phyloP scores from a whole-genome alignment of 2,797 vertebrate species.

The Lates japonicus region DNA sequence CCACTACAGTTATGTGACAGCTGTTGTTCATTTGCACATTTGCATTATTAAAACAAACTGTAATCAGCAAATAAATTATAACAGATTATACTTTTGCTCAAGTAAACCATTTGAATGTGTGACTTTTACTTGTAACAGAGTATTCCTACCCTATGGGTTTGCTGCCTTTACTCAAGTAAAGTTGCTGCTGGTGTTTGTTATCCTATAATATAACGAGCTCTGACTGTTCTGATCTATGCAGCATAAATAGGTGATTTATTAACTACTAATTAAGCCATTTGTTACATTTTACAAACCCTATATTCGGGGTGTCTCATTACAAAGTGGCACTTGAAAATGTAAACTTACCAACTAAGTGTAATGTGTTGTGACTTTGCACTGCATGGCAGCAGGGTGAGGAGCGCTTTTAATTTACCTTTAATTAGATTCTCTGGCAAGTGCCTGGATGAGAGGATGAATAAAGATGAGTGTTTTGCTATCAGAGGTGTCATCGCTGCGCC shows the following conservation, averaged over 20 bases:
- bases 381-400: background rate
- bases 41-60: background rate
- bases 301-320: background rate
- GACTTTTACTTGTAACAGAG: too few species aligned
- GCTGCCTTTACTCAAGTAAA: background rate
- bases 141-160: background rate
- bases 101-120: background rate
- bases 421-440: background rate
- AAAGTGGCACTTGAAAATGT: background rate
- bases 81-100: too few species aligned
- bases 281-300: background rate
- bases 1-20: background rate
- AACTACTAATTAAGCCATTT: background rate
- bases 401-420: background rate
- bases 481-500: constrained; percentile 39
- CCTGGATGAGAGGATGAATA: background rate
- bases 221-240: background rate
- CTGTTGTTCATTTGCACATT: too few species aligned
- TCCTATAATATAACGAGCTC: background rate
- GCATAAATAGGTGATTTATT: background rate
- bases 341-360: background rate
- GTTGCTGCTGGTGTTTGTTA: background rate
- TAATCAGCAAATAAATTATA: background rate
- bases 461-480: constrained; percentile 16
- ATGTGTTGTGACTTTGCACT: background rate